Evolutionary conservation across 2,888 invertebrate species (phyloP).

Genomic region (Entomobrya multifasciata): DNA sequence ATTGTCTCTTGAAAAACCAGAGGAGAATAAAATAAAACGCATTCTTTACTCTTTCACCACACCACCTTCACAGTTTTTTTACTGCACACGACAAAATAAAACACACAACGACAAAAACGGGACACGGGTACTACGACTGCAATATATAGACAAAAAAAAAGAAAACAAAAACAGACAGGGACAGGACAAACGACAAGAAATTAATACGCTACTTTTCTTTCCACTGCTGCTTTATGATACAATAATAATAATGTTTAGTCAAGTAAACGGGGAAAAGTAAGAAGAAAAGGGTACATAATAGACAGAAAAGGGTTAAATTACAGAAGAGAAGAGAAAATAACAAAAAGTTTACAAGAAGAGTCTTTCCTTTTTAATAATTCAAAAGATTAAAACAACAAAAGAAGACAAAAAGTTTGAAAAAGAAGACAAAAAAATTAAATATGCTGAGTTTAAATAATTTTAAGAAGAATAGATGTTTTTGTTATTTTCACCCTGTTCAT

Average conservation of each 20-base stretch:
- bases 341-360: neutral
- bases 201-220: no score
- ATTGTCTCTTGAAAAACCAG: constrained; percentile 47
- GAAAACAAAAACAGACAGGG: constrained; percentile 1
- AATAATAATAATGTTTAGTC: neutral
- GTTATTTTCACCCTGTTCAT: constrained; percentile 26
- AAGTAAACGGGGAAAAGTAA: neutral
- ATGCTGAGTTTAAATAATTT: no score
- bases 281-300: neutral
- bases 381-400: neutral
- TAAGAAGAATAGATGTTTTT: neutral
- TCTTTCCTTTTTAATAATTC: constrained; percentile 24
- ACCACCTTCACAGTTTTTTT: neutral
- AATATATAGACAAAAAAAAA: neutral
- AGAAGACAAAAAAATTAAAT: neutral
- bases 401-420: neutral
- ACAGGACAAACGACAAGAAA: no score
- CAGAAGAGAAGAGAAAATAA: neutral
- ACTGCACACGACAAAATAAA: neutral
- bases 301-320: neutral
- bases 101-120: neutral
- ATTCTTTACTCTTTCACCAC: constrained; percentile 29
- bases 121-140: neutral
- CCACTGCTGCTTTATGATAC: no score
- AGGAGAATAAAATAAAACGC: constrained; percentile 11